Evolutionary conservation across 2,888 invertebrate genomes (phyloP).

Genomic region (Odontomyia ornata): DNA sequence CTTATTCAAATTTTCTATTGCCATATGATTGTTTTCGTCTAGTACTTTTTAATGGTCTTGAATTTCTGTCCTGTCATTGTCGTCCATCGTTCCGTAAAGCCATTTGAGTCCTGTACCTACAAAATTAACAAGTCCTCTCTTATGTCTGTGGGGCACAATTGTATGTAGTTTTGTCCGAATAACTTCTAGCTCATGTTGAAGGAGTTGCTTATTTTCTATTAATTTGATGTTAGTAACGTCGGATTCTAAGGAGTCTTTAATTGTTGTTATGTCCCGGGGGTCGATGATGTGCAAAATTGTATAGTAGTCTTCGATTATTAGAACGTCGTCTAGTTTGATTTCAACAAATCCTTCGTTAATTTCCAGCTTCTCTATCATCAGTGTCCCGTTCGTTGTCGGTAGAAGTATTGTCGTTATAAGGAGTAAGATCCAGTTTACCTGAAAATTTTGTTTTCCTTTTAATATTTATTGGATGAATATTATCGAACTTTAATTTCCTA

Average conservation of each 20-base stretch:
- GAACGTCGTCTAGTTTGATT: conserved; percentile 38
- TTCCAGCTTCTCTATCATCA: too few species aligned
- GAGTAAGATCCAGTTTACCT: too few species aligned
- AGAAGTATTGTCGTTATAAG: background rate
- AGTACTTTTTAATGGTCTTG: conserved; percentile 30
- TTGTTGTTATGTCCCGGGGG: too few species aligned
- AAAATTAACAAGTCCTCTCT: background rate
- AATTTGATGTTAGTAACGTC: too few species aligned
- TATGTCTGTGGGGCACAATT: conserved; percentile 10
- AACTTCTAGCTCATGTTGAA: background rate
- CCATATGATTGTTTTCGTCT: conserved; percentile 40
- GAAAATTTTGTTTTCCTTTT: too few species aligned
- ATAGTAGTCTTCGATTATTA: conserved; percentile 42
- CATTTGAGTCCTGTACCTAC: conserved; percentile 20
- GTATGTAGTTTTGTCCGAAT: background rate
- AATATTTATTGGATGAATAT: conserved; percentile 42
- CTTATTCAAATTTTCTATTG: conserved; percentile 34
- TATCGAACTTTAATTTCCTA: too few species aligned
- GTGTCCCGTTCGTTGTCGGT: conserved; percentile 28
- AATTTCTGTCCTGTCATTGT: conserved; percentile 29
- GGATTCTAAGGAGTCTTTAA: background rate
- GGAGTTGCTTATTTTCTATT: background rate
- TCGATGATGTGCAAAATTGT: conserved; percentile 35
- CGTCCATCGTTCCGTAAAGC: conserved; percentile 19
- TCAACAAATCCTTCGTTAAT: conserved; percentile 45